A percentile compares a stretch with the other conserved stretches of the same genome.
phyloP scores from a whole-genome alignment of 2,797 vertebrate genomes.

The Pelobates cultripes region DNA sequence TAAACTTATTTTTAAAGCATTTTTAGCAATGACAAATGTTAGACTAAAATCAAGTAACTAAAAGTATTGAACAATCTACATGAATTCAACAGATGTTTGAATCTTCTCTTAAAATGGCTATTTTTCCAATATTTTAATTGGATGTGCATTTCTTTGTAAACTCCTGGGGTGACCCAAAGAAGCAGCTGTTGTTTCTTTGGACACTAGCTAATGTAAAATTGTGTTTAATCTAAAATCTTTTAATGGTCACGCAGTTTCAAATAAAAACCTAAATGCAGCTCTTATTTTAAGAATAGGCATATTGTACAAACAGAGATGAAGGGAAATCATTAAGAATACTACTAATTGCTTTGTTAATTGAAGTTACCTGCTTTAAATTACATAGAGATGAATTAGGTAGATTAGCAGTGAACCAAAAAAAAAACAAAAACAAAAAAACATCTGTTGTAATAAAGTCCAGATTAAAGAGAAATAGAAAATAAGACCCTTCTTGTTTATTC shows the following conservation, averaged over 20 bases:
- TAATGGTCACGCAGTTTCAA: constrained; percentile 25
- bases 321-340: constrained; percentile 49
- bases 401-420: constrained; percentile 42
- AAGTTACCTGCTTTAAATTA: constrained; percentile 49
- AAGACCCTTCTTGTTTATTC: constrained; percentile 37
- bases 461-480: constrained; percentile 35
- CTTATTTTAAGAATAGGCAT: constrained; percentile 26
- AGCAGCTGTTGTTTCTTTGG: constrained; percentile 20
- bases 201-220: constrained; percentile 5
- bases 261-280: constrained; percentile 42
- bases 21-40: too few species aligned
- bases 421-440: constrained; percentile 14
- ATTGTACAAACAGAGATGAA: constrained; percentile 49
- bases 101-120: background rate
- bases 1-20: too few species aligned
- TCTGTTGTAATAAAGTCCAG: constrained; percentile 43
- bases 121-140: constrained; percentile 19
- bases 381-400: constrained; percentile 41
- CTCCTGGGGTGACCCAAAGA: background rate
- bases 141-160: background rate
- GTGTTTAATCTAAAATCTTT: constrained; percentile 36
- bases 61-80: too few species aligned
- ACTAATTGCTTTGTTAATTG: constrained; percentile 57
- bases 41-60: too few species aligned
- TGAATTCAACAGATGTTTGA: background rate